Conservation (phyloP, 2,888 invertebrate species). For the Hydriomena furcata region DNA sequence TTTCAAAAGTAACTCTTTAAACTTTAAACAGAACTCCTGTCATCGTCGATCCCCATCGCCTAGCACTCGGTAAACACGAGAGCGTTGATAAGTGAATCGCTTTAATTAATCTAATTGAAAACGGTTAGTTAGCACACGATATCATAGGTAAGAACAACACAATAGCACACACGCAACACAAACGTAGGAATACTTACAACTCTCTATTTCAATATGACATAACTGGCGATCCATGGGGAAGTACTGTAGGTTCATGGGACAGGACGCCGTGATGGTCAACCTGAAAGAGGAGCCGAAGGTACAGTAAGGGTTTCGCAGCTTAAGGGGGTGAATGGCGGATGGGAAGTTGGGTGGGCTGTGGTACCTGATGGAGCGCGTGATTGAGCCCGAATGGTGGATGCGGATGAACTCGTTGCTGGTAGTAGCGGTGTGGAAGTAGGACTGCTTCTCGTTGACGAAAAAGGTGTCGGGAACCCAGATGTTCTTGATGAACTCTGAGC, state of each 20-base stretch:
- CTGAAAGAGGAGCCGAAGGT: conserved; percentile 75
- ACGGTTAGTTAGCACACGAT: conserved; percentile 22
- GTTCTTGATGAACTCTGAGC: conserved; percentile 96
- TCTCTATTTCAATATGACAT: conserved; percentile 96
- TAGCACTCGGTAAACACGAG: conserved; percentile 12
- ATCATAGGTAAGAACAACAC: conserved; percentile 14
- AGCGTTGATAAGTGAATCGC: conserved; percentile 2
- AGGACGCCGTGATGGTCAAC: conserved; percentile 95
- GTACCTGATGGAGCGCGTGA: conserved; percentile 95
- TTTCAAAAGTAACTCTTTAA: not conserved
- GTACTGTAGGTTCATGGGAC: conserved; percentile 96
- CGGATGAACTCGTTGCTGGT: conserved; percentile 99
- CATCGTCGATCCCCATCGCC: conserved; percentile 26
- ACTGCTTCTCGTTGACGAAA: conserved; percentile 99
- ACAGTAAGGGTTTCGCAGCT: not conserved
- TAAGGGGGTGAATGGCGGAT: not conserved
- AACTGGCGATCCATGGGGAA: conserved; percentile 97
- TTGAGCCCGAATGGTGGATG: conserved; percentile 95
- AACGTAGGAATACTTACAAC: conserved; percentile 90
- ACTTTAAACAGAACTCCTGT: conserved; percentile 4
- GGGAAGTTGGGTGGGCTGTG: not conserved
- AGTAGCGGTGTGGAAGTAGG: conserved; percentile 99
- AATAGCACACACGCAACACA: conserved; percentile 16
- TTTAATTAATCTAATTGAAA: conserved; percentile 11
- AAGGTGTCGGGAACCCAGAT: conserved; percentile 99